Evolutionary conservation across 2,888 invertebrate genomes (phyloP).

Genomic region (Netelia melanura): DNA sequence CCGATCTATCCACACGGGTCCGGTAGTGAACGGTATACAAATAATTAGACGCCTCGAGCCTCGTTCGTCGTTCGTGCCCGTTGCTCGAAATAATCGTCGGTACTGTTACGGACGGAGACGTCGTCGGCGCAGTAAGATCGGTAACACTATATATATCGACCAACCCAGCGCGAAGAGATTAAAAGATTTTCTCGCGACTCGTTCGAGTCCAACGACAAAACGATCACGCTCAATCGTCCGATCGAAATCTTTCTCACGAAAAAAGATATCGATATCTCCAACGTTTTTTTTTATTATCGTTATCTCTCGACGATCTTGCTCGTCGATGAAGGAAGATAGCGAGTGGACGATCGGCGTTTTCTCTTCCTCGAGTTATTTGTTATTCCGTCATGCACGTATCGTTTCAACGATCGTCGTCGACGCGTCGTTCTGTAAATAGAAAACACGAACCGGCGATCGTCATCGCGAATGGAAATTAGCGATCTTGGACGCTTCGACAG

Average conservation of each 20-base stretch:
- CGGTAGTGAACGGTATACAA: slow-evolving; percentile 71
- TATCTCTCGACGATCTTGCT: too few relatives aligned
- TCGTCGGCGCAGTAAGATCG: slow-evolving; percentile 50
- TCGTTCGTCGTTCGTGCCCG: slow-evolving; percentile 65
- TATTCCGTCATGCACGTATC: slow-evolving; percentile 6
- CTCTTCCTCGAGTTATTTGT: not conserved
- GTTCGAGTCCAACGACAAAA: too few relatives aligned
- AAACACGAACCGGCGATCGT: not conserved
- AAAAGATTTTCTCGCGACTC: slow-evolving; percentile 39
- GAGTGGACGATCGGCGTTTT: not conserved
- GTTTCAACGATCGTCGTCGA: slow-evolving; percentile 28
- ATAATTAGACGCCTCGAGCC: slow-evolving; percentile 74
- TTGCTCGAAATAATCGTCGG: slow-evolving; percentile 79
- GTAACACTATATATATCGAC: slow-evolving; percentile 33
- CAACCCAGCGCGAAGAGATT: not conserved
- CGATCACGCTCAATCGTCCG: too few relatives aligned
- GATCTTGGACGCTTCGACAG: slow-evolving; percentile 52
- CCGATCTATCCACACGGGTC: slow-evolving; percentile 33
- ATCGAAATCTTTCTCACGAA: too few relatives aligned
- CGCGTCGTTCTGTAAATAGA: slow-evolving; percentile 31
- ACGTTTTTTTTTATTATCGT: too few relatives aligned
- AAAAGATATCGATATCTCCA: too few relatives aligned
- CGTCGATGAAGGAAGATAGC: too few relatives aligned
- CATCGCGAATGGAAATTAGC: slow-evolving; percentile 40
- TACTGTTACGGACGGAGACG: slow-evolving; percentile 76